Conservation (phyloP, 37 sponge, comb jelly and placozoan genomes). For the Halisarca cf. caerulea region DNA sequence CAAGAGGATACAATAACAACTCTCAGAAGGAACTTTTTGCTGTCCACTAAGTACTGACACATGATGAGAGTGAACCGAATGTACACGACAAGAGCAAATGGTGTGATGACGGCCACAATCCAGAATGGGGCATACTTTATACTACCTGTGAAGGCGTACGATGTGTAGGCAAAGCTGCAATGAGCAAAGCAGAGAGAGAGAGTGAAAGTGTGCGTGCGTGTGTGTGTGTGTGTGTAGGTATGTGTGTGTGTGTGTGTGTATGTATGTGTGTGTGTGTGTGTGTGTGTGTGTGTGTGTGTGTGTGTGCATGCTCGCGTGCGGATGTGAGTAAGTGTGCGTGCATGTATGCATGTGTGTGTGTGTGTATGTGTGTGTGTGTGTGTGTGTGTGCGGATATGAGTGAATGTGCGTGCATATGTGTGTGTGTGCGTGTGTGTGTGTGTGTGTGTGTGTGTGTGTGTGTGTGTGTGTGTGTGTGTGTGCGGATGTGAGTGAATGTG, state of each 20-base stretch:
- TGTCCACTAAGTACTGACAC: background rate
- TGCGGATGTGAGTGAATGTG: background rate
- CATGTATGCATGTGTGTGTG: too few relatives aligned
- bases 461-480: constrained; percentile 25
- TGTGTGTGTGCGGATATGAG: background rate
- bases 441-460: constrained; percentile 10
- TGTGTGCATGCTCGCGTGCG: too few relatives aligned
- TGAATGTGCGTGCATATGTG: background rate
- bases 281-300: too few relatives aligned
- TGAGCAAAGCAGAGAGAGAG: too few relatives aligned
- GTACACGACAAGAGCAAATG: constrained; percentile 9
- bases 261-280: too few relatives aligned
- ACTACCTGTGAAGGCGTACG: too few relatives aligned
- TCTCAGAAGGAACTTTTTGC: background rate
- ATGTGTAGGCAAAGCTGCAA: too few relatives aligned
- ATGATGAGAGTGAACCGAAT: constrained; percentile 1
- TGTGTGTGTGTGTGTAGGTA: too few relatives aligned
- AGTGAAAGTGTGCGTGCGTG: too few relatives aligned
- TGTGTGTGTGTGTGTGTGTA: too few relatives aligned
- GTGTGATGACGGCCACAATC: background rate
- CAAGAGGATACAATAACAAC: background rate
- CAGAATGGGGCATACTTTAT: background rate
- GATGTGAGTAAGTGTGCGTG: too few relatives aligned
- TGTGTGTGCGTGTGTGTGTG: constrained; percentile 11
- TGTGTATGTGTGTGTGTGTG: background rate